phyloP scores from a whole-genome alignment of 2,113 vertebrate species.

The Oreochromis tanganicae region DNA sequence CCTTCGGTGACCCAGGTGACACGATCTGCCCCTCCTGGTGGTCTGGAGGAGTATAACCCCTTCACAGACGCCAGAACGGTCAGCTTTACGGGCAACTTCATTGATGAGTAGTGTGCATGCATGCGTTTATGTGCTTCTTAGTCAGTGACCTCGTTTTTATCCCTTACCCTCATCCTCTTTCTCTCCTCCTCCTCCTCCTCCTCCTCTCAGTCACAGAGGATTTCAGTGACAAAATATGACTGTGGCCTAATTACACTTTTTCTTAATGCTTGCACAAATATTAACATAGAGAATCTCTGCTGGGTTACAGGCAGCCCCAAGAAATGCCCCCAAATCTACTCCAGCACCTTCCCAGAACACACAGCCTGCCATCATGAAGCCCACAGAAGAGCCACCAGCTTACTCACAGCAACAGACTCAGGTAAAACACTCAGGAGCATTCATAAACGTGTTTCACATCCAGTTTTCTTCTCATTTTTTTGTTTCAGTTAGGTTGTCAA shows the following conservation, averaged over 20 bases:
- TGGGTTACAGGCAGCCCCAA: slow-evolving; percentile 78
- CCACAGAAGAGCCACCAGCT: slow-evolving; percentile 91
- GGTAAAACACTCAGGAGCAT: slow-evolving; percentile 39
- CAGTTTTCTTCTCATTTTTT: not conserved
- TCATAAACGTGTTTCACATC: not conserved
- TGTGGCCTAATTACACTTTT: slow-evolving; percentile 33
- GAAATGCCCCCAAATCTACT: slow-evolving; percentile 82
- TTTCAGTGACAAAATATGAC: slow-evolving; percentile 22
- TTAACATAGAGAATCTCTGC: not conserved
- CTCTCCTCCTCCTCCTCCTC: not conserved
- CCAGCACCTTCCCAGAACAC: slow-evolving; percentile 82
- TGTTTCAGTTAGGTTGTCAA: not conserved
- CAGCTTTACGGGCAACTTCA: slow-evolving; percentile 52
- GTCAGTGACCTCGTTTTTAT: slow-evolving; percentile 36
- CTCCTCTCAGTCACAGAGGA: slow-evolving; percentile 15
- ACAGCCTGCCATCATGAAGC: slow-evolving; percentile 99
- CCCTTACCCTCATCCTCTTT: not conserved
- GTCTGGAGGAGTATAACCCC: slow-evolving; percentile 96
- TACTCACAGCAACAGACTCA: slow-evolving; percentile 82
- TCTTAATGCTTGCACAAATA: not conserved
- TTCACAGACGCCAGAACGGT: slow-evolving; percentile 96
- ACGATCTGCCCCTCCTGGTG: slow-evolving; percentile 83
- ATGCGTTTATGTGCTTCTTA: not conserved
- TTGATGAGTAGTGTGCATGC: not conserved
- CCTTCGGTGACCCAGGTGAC: slow-evolving; percentile 98